Base-by-base conservation (phyloP, 1,140 invertebrate species). In the Ceratosolen solmsi region DNA sequence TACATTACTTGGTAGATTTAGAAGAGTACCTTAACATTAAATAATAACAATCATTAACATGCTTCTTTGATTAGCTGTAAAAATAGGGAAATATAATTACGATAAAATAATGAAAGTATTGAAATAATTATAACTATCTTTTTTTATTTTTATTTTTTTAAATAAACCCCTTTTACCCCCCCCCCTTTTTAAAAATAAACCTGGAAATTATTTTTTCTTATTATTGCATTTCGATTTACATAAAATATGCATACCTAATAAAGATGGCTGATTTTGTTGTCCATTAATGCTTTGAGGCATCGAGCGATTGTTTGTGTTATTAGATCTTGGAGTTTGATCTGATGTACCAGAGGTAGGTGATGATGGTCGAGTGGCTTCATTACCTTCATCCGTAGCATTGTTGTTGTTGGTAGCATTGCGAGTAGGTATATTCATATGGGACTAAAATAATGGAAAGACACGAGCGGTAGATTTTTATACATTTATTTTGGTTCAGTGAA, bases 361-460 rank as follows among this genome's bases (percentile, higher is more conserved):
- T 41, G 88, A 84, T 27, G 88, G 83, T 68, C 84, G 84, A 27
- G 87, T 85, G 71, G 73, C 83, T 13, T 88, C 88, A 71, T 84
- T 88, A 38, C 79, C 87, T 82, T 88, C 88, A 30, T 87, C 87
- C 41, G 84, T 89, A 27, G 85, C 81, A 27, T 88, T 87, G 78
- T 87, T 89, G 77, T 88, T 90, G 11, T 77, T 65, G 79, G 87
- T 87, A 17, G 88, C 54, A 74, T 86, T 88, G 2, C 87, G 88
- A 33, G 87, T 86, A 0, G 89, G 87, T 33, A 94, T 86, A 87
- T 93, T 93, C 54, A 94, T 92, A 82, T 93, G 92, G 36, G 93
- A 93, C 92, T 93, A 75, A 25, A 77, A 65, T 49, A 51, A 46
- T 1, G 13, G 5, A 46, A 46, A 46, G 41, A 46, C 13, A 13